Base-by-base conservation (phyloP, 2,888 invertebrate genomes). In the Dryobotodes eremita region DNA sequence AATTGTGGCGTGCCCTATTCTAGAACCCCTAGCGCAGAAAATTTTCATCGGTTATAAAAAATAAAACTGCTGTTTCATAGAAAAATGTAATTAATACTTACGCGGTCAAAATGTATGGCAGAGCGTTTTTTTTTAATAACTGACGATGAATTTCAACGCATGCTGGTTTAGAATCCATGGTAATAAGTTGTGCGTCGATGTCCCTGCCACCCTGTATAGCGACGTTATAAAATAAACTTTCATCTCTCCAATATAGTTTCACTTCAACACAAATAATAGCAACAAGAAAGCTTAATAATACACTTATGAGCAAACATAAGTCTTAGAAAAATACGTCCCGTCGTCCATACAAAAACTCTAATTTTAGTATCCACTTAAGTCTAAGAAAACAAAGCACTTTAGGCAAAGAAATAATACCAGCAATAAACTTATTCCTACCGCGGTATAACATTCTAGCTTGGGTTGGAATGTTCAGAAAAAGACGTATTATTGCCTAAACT, bases 321-420 rank as follows among this genome's bases (percentile, higher is more conserved):
- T 31, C 8, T 46, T n/a, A 26, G 31, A 48, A 70, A 66, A 72
- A 71, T 36, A 55, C 13, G 11, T 23, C 13, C 11, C 8, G 23
- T 36, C 31, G 31, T 36, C 31, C 31, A 36, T 36, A 76, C 74
- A 85, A 86, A 86, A 86, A 80, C n/a, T 61, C 13, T 74, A 70
- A 84, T 77, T 74, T 85, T 70, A 75, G 69, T 74, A 71, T 46
- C 74, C 71, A 83, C 69, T 86, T 77, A 46, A 55, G 85, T 83
- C 80, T 83, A 83, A n/a, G 75, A 72, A n/a, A n/a, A n/a, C n/a
- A n/a, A n/a, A n/a, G n/a, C n/a, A n/a, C n/a, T n/a, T n/a, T 70
- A 26, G 31, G 50, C 46, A 15, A 5, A 59, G 15, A 77, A 61
- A 84, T 86, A 83, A 75, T 74, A 72, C 36, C 62, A 72, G 80